Base-by-base conservation (phyloP, 2,113 vertebrate species). In the Strigops habroptila region DNA sequence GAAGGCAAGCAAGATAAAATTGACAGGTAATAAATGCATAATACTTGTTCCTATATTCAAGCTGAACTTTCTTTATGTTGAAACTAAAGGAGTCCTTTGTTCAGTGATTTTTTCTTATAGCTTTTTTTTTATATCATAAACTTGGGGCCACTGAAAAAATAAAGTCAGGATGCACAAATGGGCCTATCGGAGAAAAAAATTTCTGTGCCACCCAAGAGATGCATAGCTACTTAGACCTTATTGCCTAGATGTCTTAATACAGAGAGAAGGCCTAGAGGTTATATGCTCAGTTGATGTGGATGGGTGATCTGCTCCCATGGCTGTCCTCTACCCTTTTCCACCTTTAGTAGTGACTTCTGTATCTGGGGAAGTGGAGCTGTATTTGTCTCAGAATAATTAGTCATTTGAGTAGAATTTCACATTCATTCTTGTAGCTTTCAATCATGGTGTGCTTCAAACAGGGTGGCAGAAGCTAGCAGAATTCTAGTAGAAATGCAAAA, bases 401-500 rank as follows among this genome's bases (percentile, higher is more conserved):
- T 18, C 14, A 68, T 92, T 94, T n/a, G n/a, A n/a, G 48, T 49
- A 68, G 53, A 57, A 85, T 85, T 90, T 92, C 51, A n/a, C 41
- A 18, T 88, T 86, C 4, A 3, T 75, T 93, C 39, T 95, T 96
- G 60, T 77, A 91, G 76, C 49, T 74, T 95, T 93, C 76, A 95
- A 1, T 90, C 82, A 91, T 33, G 10, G 64, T 79, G 13, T 9
- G 35, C 24, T 69, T 46, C 63, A 84, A 62, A 76, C 1, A 3
- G 46, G 3, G 18, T 82, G 65, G 52, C 59, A 92, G 75, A 74
- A 49, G 10, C 39, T 76, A 82, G 17, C 21, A 82, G 30, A 30
- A 88, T 67, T 87, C 49, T 60, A 74, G 17, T 46, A 74, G 48
- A 88, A 87, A 71, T 55, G 9, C 4, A 4, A 86, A 88, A 84